A percentile compares a stretch with the other conserved stretches of the same genome.
phyloP scores from a whole-genome alignment of 2,113 vertebrate species.

The Pterocles gutturalis region DNA sequence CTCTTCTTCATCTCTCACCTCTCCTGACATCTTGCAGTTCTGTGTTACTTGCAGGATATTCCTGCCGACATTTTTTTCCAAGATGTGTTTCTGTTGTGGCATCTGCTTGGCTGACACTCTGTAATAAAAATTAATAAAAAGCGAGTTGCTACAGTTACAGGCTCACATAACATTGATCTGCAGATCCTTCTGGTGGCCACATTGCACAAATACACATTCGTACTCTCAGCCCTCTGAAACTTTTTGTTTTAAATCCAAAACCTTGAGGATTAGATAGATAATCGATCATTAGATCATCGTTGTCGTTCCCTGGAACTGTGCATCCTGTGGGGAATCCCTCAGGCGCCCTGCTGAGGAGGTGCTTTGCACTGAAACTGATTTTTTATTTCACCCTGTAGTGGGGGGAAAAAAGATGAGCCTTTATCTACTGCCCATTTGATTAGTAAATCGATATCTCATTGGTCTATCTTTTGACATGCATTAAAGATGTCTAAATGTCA shows the following conservation, averaged over 20 bases:
- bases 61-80: not conserved
- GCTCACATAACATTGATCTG: not conserved
- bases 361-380: accelerated
- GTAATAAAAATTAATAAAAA: not conserved
- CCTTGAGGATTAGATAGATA: not conserved
- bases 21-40: not conserved
- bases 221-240: not conserved
- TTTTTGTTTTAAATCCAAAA: not conserved
- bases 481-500: not conserved
- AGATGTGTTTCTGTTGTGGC: not conserved
- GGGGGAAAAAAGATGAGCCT: not conserved
- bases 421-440: not conserved
- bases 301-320: not conserved
- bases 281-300: accelerated
- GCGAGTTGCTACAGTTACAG: not conserved
- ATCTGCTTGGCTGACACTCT: not conserved
- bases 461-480: not conserved
- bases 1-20: not conserved
- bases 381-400: not conserved
- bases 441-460: not conserved
- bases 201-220: not conserved
- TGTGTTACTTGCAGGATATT: not conserved
- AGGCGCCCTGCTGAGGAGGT: accelerated
- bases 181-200: not conserved
- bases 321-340: not conserved